Conservation (phyloP, 2,888 invertebrate species). For the Sisyra nigra region DNA sequence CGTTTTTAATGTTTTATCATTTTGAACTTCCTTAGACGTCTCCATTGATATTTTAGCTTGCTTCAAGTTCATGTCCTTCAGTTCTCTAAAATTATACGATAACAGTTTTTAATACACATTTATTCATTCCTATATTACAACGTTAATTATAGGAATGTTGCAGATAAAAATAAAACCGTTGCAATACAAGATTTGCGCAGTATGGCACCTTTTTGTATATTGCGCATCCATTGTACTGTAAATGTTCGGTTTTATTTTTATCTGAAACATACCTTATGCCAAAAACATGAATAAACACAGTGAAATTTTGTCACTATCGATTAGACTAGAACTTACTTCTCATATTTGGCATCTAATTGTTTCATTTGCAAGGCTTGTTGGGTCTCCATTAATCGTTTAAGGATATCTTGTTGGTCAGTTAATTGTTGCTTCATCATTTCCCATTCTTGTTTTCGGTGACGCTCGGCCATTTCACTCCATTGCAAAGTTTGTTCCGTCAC, state of each 20-base stretch:
- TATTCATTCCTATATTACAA: too few species aligned
- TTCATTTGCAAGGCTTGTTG: constrained; percentile 77
- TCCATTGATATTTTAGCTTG: constrained; percentile 97
- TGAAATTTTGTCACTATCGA: too few species aligned
- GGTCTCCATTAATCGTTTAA: constrained; percentile 60
- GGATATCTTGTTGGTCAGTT: constrained; percentile 62
- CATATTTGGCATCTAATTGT: constrained; percentile 77
- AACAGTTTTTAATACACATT: too few species aligned
- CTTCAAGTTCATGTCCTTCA: constrained; percentile 86
- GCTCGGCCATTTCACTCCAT: constrained; percentile 82
- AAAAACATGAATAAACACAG: too few species aligned
- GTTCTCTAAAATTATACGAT: constrained; percentile 52
- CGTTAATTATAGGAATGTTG: not conserved
- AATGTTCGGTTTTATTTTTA: too few species aligned
- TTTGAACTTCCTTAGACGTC: constrained; percentile 81
- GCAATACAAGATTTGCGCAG: not conserved
- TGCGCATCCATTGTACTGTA: too few species aligned
- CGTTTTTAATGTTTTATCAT: constrained; percentile 91
- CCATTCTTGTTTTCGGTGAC: constrained; percentile 71
- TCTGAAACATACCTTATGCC: too few species aligned
- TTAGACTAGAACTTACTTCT: constrained; percentile 52
- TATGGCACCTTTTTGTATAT: too few species aligned
- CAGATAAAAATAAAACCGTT: not conserved
- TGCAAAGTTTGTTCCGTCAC: constrained; percentile 87
- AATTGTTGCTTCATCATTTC: constrained; percentile 64